These are phyloP conservation scores for Mormyrops attenuatus DNA, from an alignment of 2,797 vertebrate species.

Conservation along the genomic window DNA sequence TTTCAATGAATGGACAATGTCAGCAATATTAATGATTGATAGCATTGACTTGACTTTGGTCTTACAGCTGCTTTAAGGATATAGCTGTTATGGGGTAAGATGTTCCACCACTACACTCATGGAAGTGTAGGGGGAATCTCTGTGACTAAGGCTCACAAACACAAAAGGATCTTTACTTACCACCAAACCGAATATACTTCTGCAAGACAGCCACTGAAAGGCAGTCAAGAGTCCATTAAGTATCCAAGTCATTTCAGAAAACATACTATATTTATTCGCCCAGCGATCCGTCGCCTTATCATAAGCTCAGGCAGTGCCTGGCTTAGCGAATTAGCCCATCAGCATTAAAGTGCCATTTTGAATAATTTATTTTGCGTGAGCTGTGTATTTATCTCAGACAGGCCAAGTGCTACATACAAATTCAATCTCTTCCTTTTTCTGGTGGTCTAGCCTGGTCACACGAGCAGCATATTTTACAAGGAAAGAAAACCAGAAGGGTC, in stretches of 20 bases:
- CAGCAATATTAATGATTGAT: background rate
- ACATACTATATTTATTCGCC: background rate
- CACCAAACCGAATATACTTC: background rate
- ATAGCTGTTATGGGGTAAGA: background rate
- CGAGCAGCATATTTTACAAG: background rate
- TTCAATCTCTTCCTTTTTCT: background rate
- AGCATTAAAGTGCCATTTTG: background rate
- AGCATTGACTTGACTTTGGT: background rate
- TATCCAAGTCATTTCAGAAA: background rate
- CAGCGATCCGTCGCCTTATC: background rate
- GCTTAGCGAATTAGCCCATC: background rate
- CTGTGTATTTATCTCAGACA: background rate
- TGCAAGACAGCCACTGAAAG: background rate
- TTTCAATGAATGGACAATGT: constrained; percentile 23
- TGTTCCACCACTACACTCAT: background rate
- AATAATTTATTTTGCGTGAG: constrained; percentile 1
- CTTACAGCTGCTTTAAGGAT: background rate
- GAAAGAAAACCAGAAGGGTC: background rate
- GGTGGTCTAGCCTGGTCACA: background rate
- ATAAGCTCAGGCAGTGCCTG: background rate
- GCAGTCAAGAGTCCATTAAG: background rate
- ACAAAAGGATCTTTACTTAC: background rate
- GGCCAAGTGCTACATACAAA: background rate
- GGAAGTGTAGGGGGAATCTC: background rate
- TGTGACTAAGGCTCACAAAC: background rate